These are phyloP conservation scores for Haliaeetus leucogaster DNA, from an alignment of 2,113 vertebrate genomes.

Conservation along the genomic window DNA sequence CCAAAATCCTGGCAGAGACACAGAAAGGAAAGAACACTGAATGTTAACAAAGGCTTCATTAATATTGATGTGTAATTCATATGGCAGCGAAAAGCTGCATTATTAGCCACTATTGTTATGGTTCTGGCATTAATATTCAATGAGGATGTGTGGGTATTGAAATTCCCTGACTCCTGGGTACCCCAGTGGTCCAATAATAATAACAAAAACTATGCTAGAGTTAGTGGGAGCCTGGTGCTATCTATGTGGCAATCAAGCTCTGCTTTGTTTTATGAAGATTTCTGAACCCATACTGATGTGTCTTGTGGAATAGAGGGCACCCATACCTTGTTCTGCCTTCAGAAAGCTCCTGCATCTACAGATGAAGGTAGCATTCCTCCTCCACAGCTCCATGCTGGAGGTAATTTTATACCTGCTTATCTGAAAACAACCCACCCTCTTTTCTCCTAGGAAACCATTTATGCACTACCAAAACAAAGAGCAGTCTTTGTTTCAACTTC, in stretches of 20 bases:
- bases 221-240: background rate
- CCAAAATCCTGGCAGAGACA: slow-evolving; percentile 49
- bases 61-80: slow-evolving; percentile 71
- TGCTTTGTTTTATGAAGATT: background rate
- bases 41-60: slow-evolving; percentile 69
- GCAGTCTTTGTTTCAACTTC: background rate
- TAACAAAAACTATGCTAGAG: background rate
- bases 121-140: slow-evolving; percentile 66
- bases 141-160: slow-evolving; percentile 24
- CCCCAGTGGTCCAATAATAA: slow-evolving; percentile 1
- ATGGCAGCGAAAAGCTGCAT: slow-evolving; percentile 49
- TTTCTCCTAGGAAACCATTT: background rate
- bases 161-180: slow-evolving; percentile 53
- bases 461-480: background rate
- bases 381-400: background rate
- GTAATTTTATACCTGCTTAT: background rate
- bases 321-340: background rate
- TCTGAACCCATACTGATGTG: background rate
- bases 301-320: background rate
- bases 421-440: background rate
- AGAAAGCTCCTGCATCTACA: background rate
- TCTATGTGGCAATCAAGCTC: background rate
- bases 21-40: slow-evolving; percentile 20
- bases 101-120: slow-evolving; percentile 66
- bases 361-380: background rate